Evolutionary conservation across 2,113 vertebrate species (phyloP).

Genomic region (Rhabdornis inornatus): DNA sequence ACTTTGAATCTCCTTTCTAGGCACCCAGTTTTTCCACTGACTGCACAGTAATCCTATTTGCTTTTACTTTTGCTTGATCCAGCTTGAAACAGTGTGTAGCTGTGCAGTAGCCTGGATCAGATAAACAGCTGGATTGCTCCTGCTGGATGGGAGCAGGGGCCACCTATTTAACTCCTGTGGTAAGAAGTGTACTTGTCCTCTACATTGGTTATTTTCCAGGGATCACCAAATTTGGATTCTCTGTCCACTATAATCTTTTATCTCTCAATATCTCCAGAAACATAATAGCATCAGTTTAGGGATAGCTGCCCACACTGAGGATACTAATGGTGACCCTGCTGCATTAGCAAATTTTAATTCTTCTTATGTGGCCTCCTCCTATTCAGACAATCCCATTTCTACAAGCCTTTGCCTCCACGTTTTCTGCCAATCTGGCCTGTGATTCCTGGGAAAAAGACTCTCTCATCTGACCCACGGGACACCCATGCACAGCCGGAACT

Average conservation of each 20-base stretch:
- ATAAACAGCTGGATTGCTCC: neutral
- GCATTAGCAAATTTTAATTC: conserved; percentile 22
- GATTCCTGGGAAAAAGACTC: conserved; percentile 59
- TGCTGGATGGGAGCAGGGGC: neutral
- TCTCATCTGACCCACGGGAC: conserved; percentile 58
- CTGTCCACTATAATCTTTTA: neutral
- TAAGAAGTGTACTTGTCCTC: neutral
- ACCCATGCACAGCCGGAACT: neutral
- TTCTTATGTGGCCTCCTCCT: neutral
- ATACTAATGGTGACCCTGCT: neutral
- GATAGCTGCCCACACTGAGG: neutral
- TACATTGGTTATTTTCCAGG: neutral
- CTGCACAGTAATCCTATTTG: neutral
- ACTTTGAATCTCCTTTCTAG: conserved; percentile 5
- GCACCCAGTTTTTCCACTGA: neutral
- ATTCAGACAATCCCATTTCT: conserved; percentile 2
- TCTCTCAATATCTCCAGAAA: neutral
- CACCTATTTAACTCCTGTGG: neutral
- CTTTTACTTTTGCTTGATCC: neutral
- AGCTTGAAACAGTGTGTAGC: neutral
- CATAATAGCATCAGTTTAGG: neutral
- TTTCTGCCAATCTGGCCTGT: conserved; percentile 52
- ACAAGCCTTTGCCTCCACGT: conserved; percentile 38
- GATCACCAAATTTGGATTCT: neutral
- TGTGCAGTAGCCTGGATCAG: neutral